These are phyloP conservation scores for Hypsopygia costalis DNA, from an alignment of 2,888 invertebrate genomes.

Conservation along the genomic window DNA sequence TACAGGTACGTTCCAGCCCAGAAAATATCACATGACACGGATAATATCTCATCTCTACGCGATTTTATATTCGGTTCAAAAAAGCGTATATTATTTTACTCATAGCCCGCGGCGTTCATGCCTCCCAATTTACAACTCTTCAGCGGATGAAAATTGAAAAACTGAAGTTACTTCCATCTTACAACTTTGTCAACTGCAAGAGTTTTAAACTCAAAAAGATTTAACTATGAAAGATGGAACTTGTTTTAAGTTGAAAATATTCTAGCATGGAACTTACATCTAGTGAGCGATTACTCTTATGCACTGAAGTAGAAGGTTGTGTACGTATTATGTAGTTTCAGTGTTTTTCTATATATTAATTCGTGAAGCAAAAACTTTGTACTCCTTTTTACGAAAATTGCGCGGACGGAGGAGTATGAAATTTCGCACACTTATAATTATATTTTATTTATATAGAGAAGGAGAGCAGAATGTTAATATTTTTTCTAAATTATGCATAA, in stretches of 20 bases:
- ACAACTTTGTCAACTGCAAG: constrained; percentile 3
- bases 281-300: no score
- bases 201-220: background rate
- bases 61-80: background rate
- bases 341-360: no score
- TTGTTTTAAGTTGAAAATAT: background rate
- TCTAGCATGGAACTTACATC: no score
- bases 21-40: background rate
- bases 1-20: background rate
- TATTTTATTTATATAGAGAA: no score
- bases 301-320: no score
- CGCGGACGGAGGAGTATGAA: no score
- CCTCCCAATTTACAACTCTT: constrained; percentile 1
- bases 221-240: constrained; percentile 4
- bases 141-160: constrained; percentile 5
- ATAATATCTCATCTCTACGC: background rate
- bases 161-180: constrained; percentile 4
- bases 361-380: no score
- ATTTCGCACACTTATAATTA: no score
- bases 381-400: no score
- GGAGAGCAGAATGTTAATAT: no score
- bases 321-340: no score
- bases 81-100: constrained; percentile 6
- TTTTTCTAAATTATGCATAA: no score
- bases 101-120: background rate